Conservation (phyloP, 2,113 vertebrate genomes). For the Syngnathoides biaculeatus region DNA sequence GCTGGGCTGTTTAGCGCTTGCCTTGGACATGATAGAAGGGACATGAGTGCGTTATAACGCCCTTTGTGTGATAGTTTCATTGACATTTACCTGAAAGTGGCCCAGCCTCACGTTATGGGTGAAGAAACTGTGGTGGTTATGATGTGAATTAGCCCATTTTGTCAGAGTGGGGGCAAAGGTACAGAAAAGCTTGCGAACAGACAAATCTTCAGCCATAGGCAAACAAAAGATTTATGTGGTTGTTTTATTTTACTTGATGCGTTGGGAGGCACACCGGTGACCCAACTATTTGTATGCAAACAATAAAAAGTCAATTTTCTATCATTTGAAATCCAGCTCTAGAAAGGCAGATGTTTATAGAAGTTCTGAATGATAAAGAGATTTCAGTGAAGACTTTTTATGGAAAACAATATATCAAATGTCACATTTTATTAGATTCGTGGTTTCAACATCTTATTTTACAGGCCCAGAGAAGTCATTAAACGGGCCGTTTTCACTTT, state of each 20-base stretch:
- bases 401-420: slow-evolving; percentile 5
- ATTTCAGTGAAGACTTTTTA: not conserved
- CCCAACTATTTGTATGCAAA: not conserved
- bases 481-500: slow-evolving; percentile 8
- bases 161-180: not conserved
- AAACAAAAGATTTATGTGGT: not conserved
- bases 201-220: not conserved
- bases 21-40: no score
- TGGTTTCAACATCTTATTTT: slow-evolving; percentile 7
- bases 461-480: slow-evolving; percentile 12
- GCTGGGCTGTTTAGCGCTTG: no score
- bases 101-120: no score
- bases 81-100: no score
- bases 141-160: not conserved
- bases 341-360: not conserved
- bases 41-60: no score
- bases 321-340: not conserved
- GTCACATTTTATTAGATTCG: slow-evolving; percentile 6
- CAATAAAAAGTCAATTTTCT: slow-evolving; percentile 1
- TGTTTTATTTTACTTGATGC: not conserved
- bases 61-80: no score
- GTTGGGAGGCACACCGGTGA: not conserved
- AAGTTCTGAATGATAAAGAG: slow-evolving; percentile 6
- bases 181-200: not conserved
- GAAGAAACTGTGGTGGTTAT: not conserved